Evolutionary conservation across 1,140 invertebrate genomes (phyloP), one percentile per base, ranked within the genome.

Genomic region (Tetramorium parvispinum): DNA sequence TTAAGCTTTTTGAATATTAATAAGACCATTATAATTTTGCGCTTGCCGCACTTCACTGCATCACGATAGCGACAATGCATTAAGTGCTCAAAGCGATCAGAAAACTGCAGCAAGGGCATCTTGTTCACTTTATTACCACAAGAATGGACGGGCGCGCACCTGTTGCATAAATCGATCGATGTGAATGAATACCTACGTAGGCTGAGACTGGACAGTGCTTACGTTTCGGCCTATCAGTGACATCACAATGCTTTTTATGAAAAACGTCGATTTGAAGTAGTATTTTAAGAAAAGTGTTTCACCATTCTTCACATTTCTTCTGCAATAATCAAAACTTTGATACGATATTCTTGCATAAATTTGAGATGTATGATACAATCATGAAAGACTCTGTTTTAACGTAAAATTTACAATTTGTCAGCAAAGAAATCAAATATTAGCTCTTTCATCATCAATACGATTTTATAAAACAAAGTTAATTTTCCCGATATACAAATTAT

Each of bases 131-230:
- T 88, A 90, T 91, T 90, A 88, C 21, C 13, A 21, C 59, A 32
- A 85, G 86, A 88, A 91, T 88, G 59, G 76, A 88, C 77, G 46
- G 37, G 51, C 59, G 53, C 6, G 73, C 89, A 91, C 89, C 89
- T 91, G 88, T 92, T 91, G 91, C 87, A 63, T 51, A 82, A 90
- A 92, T 92, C 91, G 91, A 92, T 92, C 85, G 89, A 46, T 85
- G 66, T 46, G 46, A 89, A 91, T 90, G 88, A 92, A 91, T 92
- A 87, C 24, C 65, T 49, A 27, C 57, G 43, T 78, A 83, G 85
- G 51, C 88, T 86, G 76, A 65, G 70, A 89, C 68, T 73, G 88
- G 88, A 85, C 88, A 89, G 40, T 24, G 61, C 59, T 87, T 89
- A 68, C 73, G 59, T 63, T 87, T 85, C 43, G 55, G 75, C 53